These are phyloP conservation scores for Narcine bancroftii DNA, from an alignment of 2,113 vertebrate genomes.

Conservation along the genomic window DNA sequence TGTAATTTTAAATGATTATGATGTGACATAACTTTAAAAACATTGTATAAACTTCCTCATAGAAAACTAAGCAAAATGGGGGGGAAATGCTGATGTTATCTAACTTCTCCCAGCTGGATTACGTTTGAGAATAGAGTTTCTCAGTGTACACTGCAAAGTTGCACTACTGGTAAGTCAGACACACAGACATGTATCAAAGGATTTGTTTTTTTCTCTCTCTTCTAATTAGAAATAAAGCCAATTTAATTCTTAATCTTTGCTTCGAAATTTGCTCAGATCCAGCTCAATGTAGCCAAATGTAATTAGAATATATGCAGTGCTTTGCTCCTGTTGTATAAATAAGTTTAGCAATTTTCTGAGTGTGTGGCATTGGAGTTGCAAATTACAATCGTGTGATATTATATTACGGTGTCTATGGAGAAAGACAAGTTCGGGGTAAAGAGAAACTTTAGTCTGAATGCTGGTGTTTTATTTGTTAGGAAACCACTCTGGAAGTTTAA, in stretches of 20 bases:
- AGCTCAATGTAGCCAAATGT: neutral
- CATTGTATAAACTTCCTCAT: too few relatives aligned
- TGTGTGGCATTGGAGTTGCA: neutral
- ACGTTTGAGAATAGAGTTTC: neutral
- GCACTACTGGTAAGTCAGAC: neutral
- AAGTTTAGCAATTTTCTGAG: neutral
- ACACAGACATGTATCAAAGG: neutral
- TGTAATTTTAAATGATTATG: neutral
- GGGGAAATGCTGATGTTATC: neutral
- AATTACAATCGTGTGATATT: neutral
- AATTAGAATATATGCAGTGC: conserved; percentile 4
- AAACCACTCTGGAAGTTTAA: neutral
- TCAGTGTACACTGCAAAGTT: neutral
- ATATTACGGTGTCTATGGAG: neutral
- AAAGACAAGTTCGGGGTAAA: neutral
- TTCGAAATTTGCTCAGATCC: neutral
- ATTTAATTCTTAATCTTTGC: neutral
- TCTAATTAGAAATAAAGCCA: neutral
- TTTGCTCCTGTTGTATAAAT: neutral
- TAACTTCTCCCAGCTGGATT: neutral
- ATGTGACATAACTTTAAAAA: neutral
- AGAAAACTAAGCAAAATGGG: neutral
- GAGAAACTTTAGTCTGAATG: neutral
- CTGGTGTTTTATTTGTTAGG: neutral
- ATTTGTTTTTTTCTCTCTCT: neutral